phyloP scores from a whole-genome alignment of 2,888 invertebrate genomes.

The Ornithoptera priamus region DNA sequence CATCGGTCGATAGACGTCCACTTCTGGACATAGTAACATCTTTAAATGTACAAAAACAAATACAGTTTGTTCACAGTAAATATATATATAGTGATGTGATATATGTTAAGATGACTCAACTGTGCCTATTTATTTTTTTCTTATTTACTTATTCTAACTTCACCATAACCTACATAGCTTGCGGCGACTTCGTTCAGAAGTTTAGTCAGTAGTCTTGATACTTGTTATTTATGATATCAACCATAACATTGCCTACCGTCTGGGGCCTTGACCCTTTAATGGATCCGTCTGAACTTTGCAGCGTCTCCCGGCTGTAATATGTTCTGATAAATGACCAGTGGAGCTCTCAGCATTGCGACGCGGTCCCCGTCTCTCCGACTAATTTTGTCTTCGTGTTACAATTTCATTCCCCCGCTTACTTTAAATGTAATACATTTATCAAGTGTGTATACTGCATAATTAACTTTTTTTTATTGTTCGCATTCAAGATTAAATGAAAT shows the following conservation, averaged over 20 bases:
- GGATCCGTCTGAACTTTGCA: slow-evolving; percentile 23
- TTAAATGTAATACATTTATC: not conserved
- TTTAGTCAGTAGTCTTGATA: slow-evolving; percentile 13
- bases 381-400: not conserved
- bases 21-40: too few relatives aligned
- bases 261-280: slow-evolving; percentile 29
- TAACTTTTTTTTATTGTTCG: too few relatives aligned
- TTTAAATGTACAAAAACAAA: too few relatives aligned
- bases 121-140: not conserved
- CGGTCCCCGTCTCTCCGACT: not conserved
- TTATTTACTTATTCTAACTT: slow-evolving; percentile 1
- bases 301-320: slow-evolving; percentile 15
- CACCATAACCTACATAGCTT: not conserved
- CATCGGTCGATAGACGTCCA: too few relatives aligned
- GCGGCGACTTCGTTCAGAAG: slow-evolving; percentile 7
- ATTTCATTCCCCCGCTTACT: not conserved
- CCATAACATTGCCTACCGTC: slow-evolving; percentile 25
- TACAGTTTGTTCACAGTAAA: too few relatives aligned
- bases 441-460: not conserved
- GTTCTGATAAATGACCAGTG: slow-evolving; percentile 18
- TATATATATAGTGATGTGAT: too few relatives aligned
- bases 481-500: too few relatives aligned
- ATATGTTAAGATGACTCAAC: too few relatives aligned
- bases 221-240: slow-evolving; percentile 16
- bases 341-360: slow-evolving; percentile 5